Percentiles rank a stretch among this genome's conserved stretches.
Evolutionary conservation across 1,140 invertebrate genomes (phyloP).

Genomic region (Drosophila nannoptera): DNA sequence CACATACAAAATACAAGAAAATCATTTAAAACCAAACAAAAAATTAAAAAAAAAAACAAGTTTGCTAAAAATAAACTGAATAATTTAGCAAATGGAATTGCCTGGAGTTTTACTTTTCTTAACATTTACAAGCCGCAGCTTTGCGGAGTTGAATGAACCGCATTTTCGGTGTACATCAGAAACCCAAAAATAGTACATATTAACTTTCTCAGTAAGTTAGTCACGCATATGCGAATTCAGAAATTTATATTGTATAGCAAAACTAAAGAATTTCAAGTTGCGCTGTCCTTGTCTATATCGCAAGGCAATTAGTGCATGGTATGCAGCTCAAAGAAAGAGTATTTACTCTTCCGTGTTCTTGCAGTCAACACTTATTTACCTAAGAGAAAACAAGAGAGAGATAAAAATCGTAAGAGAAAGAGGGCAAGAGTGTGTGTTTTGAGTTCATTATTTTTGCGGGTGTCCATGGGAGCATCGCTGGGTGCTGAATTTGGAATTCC

Average conservation of each 20-base stretch:
- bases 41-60: slow-evolving; percentile 55
- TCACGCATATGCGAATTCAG: no score
- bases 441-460: background rate
- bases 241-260: no score
- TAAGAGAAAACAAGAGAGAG: background rate
- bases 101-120: slow-evolving; percentile 25
- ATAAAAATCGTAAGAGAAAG: background rate
- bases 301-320: no score
- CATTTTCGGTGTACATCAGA: no score
- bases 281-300: no score
- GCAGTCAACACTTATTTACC: background rate
- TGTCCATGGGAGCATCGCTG: background rate
- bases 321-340: no score
- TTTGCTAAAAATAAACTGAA: slow-evolving; percentile 74
- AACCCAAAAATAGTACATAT: no score
- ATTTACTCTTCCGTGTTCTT: no score
- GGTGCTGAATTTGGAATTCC: slow-evolving; percentile 2
- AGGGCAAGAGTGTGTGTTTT: background rate
- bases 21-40: slow-evolving; percentile 44
- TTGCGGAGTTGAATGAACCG: background rate
- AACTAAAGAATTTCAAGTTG: no score
- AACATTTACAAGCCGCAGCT: background rate
- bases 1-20: slow-evolving; percentile 55
- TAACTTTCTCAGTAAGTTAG: no score
- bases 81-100: slow-evolving; percentile 71